A percentile compares a stretch with the other conserved stretches of the same genome.
Conservation (phyloP, 2,113 vertebrate genomes). For the mouse (Mus musculus) region DNA sequence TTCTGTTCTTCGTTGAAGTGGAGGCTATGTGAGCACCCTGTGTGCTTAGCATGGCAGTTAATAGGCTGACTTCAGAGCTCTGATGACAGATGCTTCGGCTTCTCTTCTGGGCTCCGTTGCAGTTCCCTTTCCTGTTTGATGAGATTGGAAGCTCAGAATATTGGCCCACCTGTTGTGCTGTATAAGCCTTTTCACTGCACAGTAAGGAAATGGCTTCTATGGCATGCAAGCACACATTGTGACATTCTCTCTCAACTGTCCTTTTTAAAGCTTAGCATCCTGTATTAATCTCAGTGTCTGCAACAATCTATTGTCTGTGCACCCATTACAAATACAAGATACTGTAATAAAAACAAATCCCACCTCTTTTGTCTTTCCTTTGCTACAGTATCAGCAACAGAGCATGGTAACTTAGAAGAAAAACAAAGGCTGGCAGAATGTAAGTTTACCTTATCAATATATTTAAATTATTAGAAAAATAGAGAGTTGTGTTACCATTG, state of each 20-base stretch:
- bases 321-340: constrained; percentile 31
- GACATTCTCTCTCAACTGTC: constrained; percentile 52
- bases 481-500: constrained; percentile 53
- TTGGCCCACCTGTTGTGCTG: constrained; percentile 75
- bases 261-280: constrained; percentile 63
- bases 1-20: constrained; percentile 76
- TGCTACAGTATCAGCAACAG: constrained; percentile 82
- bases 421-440: constrained; percentile 92
- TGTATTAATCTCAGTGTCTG: constrained; percentile 52
- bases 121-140: constrained; percentile 81
- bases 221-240: constrained; percentile 61
- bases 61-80: constrained; percentile 72
- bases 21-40: constrained; percentile 79
- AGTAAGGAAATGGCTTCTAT: constrained; percentile 68
- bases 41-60: constrained; percentile 69
- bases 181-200: constrained; percentile 78
- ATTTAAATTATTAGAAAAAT: constrained; percentile 54
- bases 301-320: not conserved
- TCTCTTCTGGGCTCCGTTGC: constrained; percentile 80
- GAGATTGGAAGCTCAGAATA: constrained; percentile 74
- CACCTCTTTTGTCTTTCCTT: not conserved
- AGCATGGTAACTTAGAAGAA: constrained; percentile 91
- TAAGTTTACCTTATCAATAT: constrained; percentile 85
- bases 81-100: constrained; percentile 83
- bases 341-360: constrained; percentile 56